These are phyloP conservation scores for Probaryconus sp. DNA, from an alignment of 1,140 invertebrate genomes.

Conservation along the genomic window DNA sequence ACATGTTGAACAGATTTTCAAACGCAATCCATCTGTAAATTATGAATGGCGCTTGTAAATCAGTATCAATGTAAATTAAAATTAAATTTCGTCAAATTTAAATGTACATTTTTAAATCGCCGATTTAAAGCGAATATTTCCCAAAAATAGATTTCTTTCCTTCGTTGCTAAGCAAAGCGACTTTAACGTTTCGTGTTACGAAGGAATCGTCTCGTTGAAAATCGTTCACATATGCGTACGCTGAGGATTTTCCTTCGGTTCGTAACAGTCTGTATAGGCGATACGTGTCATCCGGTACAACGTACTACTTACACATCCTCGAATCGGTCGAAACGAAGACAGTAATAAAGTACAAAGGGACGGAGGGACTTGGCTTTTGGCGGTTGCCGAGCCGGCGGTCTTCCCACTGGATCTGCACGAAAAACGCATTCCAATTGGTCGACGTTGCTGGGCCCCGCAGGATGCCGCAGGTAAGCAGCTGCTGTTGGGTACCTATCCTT, in stretches of 20 bases:
- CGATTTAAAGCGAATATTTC: no score
- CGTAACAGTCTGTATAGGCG: conserved; percentile 31
- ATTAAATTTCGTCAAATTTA: no score
- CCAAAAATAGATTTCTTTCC: no score
- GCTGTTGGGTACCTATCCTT: conserved; percentile 70
- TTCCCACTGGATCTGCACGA: conserved; percentile 50
- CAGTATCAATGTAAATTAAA: no score
- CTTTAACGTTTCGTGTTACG: no score
- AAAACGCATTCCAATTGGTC: conserved; percentile 47
- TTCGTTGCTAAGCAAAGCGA: no score
- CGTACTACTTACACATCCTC: conserved; percentile 51
- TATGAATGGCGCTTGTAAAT: no score
- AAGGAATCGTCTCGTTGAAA: no score
- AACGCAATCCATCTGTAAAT: no score
- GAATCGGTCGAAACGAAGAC: conserved; percentile 54
- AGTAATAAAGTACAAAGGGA: conserved; percentile 60
- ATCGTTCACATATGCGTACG: conserved; percentile 7
- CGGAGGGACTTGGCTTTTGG: conserved; percentile 51
- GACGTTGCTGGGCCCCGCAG: conserved; percentile 39
- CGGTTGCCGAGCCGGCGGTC: conserved; percentile 56
- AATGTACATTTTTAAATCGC: no score
- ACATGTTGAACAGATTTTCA: no score
- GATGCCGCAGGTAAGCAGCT: conserved; percentile 74
- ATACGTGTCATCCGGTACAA: conserved; percentile 50
- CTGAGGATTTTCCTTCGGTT: neutral